phyloP scores from a whole-genome alignment of 2,113 vertebrate species.

The Euleptes europaea region DNA sequence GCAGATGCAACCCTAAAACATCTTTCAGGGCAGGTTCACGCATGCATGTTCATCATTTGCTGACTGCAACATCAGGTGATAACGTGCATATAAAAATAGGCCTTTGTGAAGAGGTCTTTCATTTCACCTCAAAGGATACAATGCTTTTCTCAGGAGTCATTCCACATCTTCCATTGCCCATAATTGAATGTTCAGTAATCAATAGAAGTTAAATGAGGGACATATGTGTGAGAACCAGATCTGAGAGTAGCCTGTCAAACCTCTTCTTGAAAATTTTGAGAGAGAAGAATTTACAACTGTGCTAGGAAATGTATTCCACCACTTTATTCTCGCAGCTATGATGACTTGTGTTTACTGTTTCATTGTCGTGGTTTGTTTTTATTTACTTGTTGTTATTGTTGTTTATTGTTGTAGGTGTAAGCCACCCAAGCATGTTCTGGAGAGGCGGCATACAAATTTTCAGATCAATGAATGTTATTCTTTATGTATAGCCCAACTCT shows the following conservation, averaged over 20 bases:
- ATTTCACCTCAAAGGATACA: not conserved
- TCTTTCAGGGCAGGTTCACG: not conserved
- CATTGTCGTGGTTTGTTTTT: too few relatives aligned
- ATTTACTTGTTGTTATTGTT: too few relatives aligned
- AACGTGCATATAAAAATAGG: not conserved
- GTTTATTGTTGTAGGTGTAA: too few relatives aligned
- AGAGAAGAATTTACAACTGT: not conserved
- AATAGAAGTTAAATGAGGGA: not conserved
- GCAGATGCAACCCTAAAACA: not conserved
- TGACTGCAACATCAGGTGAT: not conserved
- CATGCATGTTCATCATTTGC: not conserved
- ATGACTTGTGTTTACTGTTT: too few relatives aligned
- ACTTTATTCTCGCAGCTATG: not conserved
- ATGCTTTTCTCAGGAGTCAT: not conserved
- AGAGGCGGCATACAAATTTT: too few relatives aligned
- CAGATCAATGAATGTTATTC: not conserved
- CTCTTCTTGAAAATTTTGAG: not conserved
- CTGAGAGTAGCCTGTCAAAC: not conserved
- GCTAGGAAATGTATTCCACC: not conserved
- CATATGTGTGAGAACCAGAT: not conserved
- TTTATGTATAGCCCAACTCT: not conserved
- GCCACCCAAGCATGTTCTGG: too few relatives aligned
- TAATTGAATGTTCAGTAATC: too few relatives aligned
- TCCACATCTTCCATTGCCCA: not conserved
- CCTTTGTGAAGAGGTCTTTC: not conserved